These are phyloP conservation scores for Leucophora obtusa DNA, from an alignment of 2,888 invertebrate species.

Conservation along the genomic window DNA sequence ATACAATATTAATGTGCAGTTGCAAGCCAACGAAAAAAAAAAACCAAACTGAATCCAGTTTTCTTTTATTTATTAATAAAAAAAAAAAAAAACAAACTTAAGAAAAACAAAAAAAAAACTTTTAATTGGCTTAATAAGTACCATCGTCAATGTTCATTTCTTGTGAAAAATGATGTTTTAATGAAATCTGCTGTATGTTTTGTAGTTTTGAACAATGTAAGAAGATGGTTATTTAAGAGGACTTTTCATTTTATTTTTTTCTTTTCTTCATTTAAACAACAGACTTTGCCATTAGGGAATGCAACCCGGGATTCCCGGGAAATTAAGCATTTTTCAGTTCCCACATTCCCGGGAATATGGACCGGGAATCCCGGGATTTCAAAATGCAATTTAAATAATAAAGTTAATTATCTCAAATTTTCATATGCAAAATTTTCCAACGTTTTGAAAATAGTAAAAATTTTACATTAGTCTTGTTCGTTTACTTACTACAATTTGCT, in stretches of 20 bases:
- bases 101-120: constrained; percentile 29
- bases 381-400: too few relatives aligned
- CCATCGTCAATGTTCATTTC: constrained; percentile 21
- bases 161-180: constrained; percentile 33
- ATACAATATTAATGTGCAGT: neutral
- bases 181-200: constrained; percentile 17
- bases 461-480: too few relatives aligned
- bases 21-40: neutral
- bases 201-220: neutral
- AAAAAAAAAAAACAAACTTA: constrained; percentile 12
- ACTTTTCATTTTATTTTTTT: neutral
- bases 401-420: too few relatives aligned
- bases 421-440: too few relatives aligned
- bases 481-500: too few relatives aligned
- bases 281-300: neutral
- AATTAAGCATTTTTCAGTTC: too few relatives aligned
- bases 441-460: too few relatives aligned
- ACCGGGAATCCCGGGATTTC: too few relatives aligned
- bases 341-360: too few relatives aligned
- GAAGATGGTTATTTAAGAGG: neutral
- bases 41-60: constrained; percentile 12
- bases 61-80: constrained; percentile 34
- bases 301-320: too few relatives aligned
- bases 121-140: constrained; percentile 62
- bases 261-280: neutral